These are phyloP conservation scores for Agapostemon virescens DNA, from an alignment of 2,888 invertebrate species.

Conservation along the genomic window DNA sequence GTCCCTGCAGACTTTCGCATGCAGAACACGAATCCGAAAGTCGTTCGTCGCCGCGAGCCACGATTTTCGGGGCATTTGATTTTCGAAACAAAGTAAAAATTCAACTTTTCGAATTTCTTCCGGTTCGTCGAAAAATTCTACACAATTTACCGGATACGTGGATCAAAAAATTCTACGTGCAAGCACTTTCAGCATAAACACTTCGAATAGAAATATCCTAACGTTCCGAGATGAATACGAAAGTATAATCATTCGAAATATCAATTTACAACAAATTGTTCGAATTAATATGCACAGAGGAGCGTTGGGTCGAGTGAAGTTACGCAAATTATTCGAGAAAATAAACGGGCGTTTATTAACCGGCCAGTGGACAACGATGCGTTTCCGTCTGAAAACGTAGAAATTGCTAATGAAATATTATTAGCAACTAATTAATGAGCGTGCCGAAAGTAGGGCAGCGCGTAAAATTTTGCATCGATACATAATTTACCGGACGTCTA, in stretches of 20 bases:
- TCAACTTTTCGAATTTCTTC: too few species aligned
- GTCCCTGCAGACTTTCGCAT: too few species aligned
- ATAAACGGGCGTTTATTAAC: conserved; percentile 1
- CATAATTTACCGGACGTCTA: conserved; percentile 3
- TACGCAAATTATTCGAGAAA: conserved; percentile 2
- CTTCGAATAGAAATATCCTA: background rate
- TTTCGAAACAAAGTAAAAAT: too few species aligned
- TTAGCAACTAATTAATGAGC: conserved; percentile 9
- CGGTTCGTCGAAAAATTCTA: too few species aligned
- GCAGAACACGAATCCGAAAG: too few species aligned
- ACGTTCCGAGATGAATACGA: background rate
- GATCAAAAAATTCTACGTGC: background rate
- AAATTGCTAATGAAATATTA: background rate
- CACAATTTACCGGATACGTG: too few species aligned
- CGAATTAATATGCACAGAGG: background rate
- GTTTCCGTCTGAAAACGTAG: background rate
- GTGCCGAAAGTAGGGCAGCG: background rate
- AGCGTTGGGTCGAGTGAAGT: background rate
- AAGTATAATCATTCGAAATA: background rate
- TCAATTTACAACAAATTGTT: background rate
- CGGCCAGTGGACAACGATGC: background rate
- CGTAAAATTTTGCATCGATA: background rate
- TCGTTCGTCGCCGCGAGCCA: too few species aligned
- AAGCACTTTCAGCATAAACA: background rate
- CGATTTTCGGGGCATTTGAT: too few species aligned